Percentiles rank a stretch among this genome's conserved stretches.
These are phyloP conservation scores for Haemorhous mexicanus DNA, from an alignment of 2,113 vertebrate species.

Conservation along the genomic window DNA sequence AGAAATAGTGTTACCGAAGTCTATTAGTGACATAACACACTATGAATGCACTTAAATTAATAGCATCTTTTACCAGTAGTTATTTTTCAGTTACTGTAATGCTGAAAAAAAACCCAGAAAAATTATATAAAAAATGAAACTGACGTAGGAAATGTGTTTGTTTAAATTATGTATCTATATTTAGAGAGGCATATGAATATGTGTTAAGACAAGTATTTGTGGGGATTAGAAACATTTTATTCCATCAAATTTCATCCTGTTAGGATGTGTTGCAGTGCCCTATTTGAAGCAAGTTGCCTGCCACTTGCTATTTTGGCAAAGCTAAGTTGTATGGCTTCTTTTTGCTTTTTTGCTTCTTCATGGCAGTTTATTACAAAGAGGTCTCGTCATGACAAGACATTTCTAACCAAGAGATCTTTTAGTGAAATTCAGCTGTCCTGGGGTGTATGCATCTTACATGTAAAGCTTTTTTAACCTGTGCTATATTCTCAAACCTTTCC, in stretches of 20 bases:
- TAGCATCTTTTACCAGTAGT: slow-evolving; percentile 69
- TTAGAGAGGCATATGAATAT: not conserved
- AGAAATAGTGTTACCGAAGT: slow-evolving; percentile 64
- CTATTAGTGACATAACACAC: slow-evolving; percentile 67
- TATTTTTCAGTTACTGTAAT: slow-evolving; percentile 74
- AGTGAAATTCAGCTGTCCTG: not conserved
- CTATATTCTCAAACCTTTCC: not conserved
- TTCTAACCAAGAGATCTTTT: slow-evolving; percentile 6
- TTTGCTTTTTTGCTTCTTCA: not conserved
- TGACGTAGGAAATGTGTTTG: slow-evolving; percentile 22
- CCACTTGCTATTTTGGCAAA: not conserved
- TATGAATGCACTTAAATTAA: slow-evolving; percentile 74
- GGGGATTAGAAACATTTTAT: not conserved
- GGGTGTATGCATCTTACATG: not conserved
- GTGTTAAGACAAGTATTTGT: not conserved
- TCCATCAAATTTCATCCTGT: slow-evolving; percentile 22
- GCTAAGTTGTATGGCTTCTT: not conserved
- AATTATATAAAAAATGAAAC: slow-evolving; percentile 54
- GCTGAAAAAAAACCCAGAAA: slow-evolving; percentile 59
- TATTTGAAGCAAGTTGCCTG: not conserved
- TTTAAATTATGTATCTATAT: not conserved
- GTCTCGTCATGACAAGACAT: not conserved
- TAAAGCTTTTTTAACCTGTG: not conserved
- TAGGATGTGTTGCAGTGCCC: not conserved
- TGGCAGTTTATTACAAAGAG: not conserved